Base-by-base conservation (phyloP, 2,113 vertebrate genomes). In the Antennarius striatus region DNA sequence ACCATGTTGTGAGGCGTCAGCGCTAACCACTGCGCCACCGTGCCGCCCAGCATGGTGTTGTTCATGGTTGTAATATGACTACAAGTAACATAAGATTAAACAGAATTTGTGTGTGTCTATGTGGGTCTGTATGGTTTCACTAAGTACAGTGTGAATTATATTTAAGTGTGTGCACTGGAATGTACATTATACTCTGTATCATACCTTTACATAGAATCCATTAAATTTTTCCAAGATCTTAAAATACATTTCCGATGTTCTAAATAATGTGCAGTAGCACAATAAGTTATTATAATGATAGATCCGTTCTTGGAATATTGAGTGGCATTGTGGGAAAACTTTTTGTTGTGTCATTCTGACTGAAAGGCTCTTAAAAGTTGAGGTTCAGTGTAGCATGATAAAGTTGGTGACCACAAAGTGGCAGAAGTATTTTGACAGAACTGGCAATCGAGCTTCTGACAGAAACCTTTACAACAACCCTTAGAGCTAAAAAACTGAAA, bases 361-460 rank as follows among this genome's bases (percentile, higher is more conserved):
- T 64, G 56, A 46, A 65, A 40, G 59, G 22, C 47, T 51, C 47
- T 39, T 58, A 64, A 61, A 60, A 79, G 60, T 39, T 15, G 62
- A 30, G 36, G 28, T n/a, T 14, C 36, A 53, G 13, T 36, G 53
- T 49, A 60, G 29, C 17, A 64, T 17, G 39, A 73, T 53, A 48
- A 71, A 49, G 43, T 46, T 61, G 48, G 6, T 42, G 48, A 17
- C 48, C 3, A 58, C 56, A 69, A 40, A 46, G 12, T 22, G 40
- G 29, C 16, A n/a, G 8, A 66, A 42, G 43, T 50, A 53, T 62
- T 63, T 51, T 69, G 28, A 52, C 16, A 39, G 22, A 63, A 28
- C 10, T 45, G 51, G 48, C 13, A 17, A 47, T 51, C 3, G 0
- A 52, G 46, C 22, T 7, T 17, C 42, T 57, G 10, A 29, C 17